Evolutionary conservation across 2,888 invertebrate species (phyloP), one percentile per base, ranked within the genome.

Genomic region (Erebia ligea): DNA sequence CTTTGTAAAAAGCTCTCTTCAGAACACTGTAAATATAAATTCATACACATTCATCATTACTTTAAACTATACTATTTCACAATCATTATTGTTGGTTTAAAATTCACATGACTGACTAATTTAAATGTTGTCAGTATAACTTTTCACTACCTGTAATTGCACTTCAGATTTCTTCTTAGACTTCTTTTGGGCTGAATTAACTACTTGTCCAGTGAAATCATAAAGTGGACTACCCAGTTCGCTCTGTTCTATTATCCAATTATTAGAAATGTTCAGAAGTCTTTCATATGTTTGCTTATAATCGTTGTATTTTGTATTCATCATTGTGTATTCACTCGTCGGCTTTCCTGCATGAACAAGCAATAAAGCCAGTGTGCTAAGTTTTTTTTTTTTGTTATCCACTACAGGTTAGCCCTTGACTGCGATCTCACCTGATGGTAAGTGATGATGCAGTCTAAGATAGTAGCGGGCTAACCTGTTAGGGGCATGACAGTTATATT

Each of bases 81-180:
- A 25, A 25, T 25, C 25, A 25, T 25, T 5, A 6, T 34, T 34
- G 34, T 34, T 34, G 13, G 45, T 3, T 17, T n/a, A 15, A 58
- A 58, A 15, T 15, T 59, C 3, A 59, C n/a, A 17, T 17, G 34
- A 40, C 45, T 17, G 15, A 6, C 15, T 10, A 9, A 56, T 52
- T 52, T 9, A 17, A 17, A n/a, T 17, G n/a, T 52, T n/a, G 6
- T 17, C 17, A 25, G 25, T 15, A 13, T 25, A 2, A 58, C 4
- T 58, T 57, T 59, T 58, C 9, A 34, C 58, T 56, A 88, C 89
- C 82, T 84, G 85, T 65, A 90, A 61, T 74, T 86, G 86, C 8
- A 88, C 57, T 11, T 92, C 91, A 0, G 91, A 91, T 77, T 91
- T 92, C 73, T 86, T 89, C 75, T 88, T 92, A 15, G 76, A 54